A percentile compares a stretch with the other conserved stretches of the same genome.
Evolutionary conservation across 2,888 invertebrate genomes (phyloP).

Genomic region (Diadromus collaris): DNA sequence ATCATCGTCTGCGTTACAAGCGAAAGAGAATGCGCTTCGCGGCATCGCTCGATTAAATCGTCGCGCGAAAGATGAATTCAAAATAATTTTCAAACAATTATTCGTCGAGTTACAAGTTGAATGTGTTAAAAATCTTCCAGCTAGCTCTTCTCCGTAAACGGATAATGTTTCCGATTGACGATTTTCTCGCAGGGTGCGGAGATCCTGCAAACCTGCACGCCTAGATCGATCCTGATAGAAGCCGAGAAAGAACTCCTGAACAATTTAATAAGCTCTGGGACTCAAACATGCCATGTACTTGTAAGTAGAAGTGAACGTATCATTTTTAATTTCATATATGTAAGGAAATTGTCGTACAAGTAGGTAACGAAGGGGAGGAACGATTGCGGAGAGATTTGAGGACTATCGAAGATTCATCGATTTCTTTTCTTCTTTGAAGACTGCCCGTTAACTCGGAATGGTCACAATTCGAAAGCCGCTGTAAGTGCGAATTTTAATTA

Average conservation of each 20-base stretch:
- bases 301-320: slow-evolving; percentile 56
- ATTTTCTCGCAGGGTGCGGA: not conserved
- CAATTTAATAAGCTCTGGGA: slow-evolving; percentile 20
- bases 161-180: slow-evolving; percentile 1
- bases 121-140: slow-evolving; percentile 8
- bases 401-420: slow-evolving; percentile 6
- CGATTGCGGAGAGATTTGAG: not conserved
- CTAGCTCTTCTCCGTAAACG: not conserved
- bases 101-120: not conserved
- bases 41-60: slow-evolving; percentile 49
- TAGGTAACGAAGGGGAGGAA: not conserved
- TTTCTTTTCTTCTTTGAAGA: slow-evolving; percentile 7
- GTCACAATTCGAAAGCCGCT: slow-evolving; percentile 8
- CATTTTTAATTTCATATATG: slow-evolving; percentile 23
- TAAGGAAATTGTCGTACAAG: slow-evolving; percentile 11
- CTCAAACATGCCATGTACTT: slow-evolving; percentile 64
- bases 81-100: not conserved
- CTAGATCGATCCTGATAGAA: not conserved
- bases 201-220: not conserved
- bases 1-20: slow-evolving; percentile 61
- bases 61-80: not conserved
- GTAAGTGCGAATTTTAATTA: not conserved
- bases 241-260: not conserved
- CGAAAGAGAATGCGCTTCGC: slow-evolving; percentile 61
- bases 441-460: slow-evolving; percentile 12